phyloP scores from a whole-genome alignment of 1,140 invertebrate genomes.

The Papilio machaon region DNA sequence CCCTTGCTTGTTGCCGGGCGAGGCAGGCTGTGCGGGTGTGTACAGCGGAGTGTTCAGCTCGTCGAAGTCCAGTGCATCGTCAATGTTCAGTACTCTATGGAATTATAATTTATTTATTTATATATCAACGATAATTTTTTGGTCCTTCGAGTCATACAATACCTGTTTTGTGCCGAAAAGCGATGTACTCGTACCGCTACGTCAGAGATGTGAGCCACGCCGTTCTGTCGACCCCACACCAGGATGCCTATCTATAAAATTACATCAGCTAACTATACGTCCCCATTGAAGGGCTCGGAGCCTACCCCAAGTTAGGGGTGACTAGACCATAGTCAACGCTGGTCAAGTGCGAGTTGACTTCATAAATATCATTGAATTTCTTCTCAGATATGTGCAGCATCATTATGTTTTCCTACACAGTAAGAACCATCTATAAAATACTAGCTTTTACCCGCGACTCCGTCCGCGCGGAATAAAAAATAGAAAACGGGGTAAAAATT shows the following conservation, averaged over 20 bases:
- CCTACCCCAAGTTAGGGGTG: too few species aligned
- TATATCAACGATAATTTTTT: background rate
- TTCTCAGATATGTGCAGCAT: too few species aligned
- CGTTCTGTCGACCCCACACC: slow-evolving; percentile 89
- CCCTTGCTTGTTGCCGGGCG: slow-evolving; percentile 38
- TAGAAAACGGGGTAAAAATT: too few species aligned
- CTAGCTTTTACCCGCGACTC: too few species aligned
- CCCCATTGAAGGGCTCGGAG: too few species aligned
- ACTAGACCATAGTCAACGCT: too few species aligned
- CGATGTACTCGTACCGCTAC: slow-evolving; percentile 85
- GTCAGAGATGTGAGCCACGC: slow-evolving; percentile 88
- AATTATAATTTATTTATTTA: background rate
- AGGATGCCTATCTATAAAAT: slow-evolving; percentile 86
- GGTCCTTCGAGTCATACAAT: slow-evolving; percentile 7
- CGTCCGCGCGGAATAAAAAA: too few species aligned
- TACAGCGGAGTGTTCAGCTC: slow-evolving; percentile 86
- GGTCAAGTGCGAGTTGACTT: too few species aligned
- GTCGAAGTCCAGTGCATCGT: slow-evolving; percentile 90
- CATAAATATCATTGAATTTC: too few species aligned
- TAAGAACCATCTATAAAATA: too few species aligned
- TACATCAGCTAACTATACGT: background rate
- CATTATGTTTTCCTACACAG: too few species aligned
- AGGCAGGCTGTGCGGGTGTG: slow-evolving; percentile 55
- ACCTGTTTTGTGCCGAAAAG: slow-evolving; percentile 74
- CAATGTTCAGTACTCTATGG: slow-evolving; percentile 88